phyloP scores from a whole-genome alignment of 2,113 vertebrate species.

The Dipodomys stephensi region DNA sequence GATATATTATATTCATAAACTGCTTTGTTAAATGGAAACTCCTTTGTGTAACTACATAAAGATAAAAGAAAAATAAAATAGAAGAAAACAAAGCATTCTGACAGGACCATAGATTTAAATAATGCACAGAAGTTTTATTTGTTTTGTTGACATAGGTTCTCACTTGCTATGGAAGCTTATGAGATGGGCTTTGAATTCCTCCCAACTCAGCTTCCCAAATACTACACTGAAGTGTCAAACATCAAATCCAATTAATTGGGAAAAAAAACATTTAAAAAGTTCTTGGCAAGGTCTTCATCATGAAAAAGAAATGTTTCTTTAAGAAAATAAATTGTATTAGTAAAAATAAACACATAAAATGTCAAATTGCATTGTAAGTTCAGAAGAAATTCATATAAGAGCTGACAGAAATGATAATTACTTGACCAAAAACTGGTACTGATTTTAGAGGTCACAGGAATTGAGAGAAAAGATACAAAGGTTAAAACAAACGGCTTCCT shows the following conservation, averaged over 20 bases:
- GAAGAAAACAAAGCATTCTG: background rate
- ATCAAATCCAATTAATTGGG: slow-evolving; percentile 23
- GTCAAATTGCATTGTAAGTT: background rate
- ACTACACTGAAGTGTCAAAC: background rate
- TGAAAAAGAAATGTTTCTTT: slow-evolving; percentile 2
- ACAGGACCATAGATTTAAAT: slow-evolving; percentile 19
- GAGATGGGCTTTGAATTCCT: background rate
- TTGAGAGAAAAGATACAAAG: background rate
- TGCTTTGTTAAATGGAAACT: too few species aligned
- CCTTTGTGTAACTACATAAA: too few species aligned
- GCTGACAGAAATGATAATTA: slow-evolving; percentile 30
- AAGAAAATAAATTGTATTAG: slow-evolving; percentile 35
- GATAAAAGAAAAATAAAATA: too few species aligned
- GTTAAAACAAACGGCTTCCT: background rate
- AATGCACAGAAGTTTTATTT: background rate
- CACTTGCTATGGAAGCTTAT: background rate
- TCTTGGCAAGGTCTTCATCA: background rate
- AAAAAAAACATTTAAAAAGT: background rate
- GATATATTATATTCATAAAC: too few species aligned
- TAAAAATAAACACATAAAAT: slow-evolving; percentile 29
- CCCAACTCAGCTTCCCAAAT: background rate
- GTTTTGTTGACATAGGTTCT: background rate
- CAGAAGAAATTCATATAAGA: slow-evolving; percentile 19
- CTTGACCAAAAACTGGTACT: background rate
- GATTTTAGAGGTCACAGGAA: background rate